Percentiles rank a stretch among this genome's conserved stretches.
Conservation (phyloP, 1,140 invertebrate species). For the Tetranychus cinnabarinus region DNA sequence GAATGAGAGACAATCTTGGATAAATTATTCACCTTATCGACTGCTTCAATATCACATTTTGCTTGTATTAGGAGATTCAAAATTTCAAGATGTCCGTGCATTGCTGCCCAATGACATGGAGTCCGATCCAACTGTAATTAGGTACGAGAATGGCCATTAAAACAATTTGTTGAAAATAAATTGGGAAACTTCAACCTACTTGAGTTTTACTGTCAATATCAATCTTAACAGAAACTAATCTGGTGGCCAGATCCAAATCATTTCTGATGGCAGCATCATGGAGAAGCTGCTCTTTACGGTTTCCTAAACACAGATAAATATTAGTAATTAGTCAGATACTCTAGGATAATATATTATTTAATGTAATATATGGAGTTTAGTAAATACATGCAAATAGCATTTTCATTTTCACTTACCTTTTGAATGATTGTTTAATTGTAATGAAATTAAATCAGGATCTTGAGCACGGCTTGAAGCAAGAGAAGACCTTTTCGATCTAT, state of each 20-base stretch:
- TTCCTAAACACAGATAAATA: background rate
- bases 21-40: conserved; percentile 36
- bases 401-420: conserved; percentile 4
- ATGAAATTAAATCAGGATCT: conserved; percentile 7
- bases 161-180: background rate
- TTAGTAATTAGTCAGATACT: background rate
- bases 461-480: conserved; percentile 7
- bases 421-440: conserved; percentile 3
- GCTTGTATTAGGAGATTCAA: conserved; percentile 42
- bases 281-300: conserved; percentile 18
- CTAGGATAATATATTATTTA: background rate
- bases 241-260: conserved; percentile 16
- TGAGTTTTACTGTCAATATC: conserved; percentile 21
- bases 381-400: background rate
- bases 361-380: background rate
- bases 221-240: conserved; percentile 17
- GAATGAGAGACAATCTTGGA: background rate
- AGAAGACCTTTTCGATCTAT: conserved; percentile 8
- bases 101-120: conserved; percentile 49
- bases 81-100: conserved; percentile 41
- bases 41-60: conserved; percentile 47
- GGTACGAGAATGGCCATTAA: background rate
- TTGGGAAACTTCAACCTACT: conserved; percentile 14
- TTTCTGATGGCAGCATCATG: conserved; percentile 22
- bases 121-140: conserved; percentile 41